Conservation (phyloP, 2,888 invertebrate genomes). For the Alloplasta piceator region DNA sequence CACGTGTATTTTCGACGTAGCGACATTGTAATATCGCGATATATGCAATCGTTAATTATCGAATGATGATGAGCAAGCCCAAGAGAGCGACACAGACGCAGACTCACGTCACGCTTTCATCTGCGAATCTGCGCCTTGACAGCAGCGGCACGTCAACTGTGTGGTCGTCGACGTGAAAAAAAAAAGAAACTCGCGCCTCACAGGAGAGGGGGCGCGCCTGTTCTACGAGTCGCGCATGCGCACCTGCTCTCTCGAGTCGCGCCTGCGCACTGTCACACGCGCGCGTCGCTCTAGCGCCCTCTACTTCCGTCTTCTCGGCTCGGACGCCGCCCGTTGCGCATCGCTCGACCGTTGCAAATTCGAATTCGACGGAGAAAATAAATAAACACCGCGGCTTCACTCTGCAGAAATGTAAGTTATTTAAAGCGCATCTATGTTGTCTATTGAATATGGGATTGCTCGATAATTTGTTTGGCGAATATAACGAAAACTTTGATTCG, state of each 20-base stretch:
- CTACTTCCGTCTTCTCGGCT: too few relatives aligned
- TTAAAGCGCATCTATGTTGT: neutral
- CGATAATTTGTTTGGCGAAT: too few relatives aligned
- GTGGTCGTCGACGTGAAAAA: constrained; percentile 37
- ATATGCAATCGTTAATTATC: constrained; percentile 54
- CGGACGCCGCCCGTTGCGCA: too few relatives aligned
- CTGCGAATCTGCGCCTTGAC: constrained; percentile 58
- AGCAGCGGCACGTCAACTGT: constrained; percentile 34
- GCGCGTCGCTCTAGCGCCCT: neutral
- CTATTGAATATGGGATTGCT: too few relatives aligned
- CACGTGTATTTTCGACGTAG: constrained; percentile 62
- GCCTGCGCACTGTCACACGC: neutral
- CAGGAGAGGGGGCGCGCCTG: constrained; percentile 1
- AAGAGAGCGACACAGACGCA: constrained; percentile 51
- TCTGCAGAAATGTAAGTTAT: neutral
- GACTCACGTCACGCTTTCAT: constrained; percentile 77
- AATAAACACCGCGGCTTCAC: neutral
- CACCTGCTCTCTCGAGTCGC: neutral
- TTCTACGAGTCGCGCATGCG: neutral
- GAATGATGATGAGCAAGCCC: constrained; percentile 23
- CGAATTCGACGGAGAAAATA: neutral
- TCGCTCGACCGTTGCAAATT: neutral
- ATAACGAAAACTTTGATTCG: too few relatives aligned
- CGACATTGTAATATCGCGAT: constrained; percentile 65
- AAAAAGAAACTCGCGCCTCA: constrained; percentile 46